These are phyloP conservation scores for Catocala sponsa DNA, from an alignment of 2,888 invertebrate species.

Conservation along the genomic window DNA sequence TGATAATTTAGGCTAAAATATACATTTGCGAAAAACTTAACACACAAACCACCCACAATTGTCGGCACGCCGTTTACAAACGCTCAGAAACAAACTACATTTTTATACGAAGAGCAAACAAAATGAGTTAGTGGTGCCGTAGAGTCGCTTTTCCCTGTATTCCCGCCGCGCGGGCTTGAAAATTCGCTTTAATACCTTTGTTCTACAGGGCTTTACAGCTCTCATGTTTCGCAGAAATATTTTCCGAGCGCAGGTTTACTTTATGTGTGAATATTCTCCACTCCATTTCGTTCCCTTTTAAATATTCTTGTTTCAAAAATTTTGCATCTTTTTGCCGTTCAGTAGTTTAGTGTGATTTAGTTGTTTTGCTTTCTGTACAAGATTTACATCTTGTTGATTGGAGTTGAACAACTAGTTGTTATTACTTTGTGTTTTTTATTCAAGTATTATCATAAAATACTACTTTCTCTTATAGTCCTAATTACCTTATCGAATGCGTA, in stretches of 20 bases:
- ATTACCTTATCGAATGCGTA: too few relatives aligned
- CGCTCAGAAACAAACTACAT: constrained; percentile 80
- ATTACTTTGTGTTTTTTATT: too few relatives aligned
- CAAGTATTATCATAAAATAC: too few relatives aligned
- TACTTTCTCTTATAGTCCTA: too few relatives aligned
- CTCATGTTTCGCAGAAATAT: constrained; percentile 77
- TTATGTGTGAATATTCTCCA: constrained; percentile 69
- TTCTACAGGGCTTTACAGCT: constrained; percentile 83
- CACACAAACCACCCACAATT: constrained; percentile 63
- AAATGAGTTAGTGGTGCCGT: constrained; percentile 82
- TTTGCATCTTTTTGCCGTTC: constrained; percentile 20
- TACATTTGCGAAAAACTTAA: constrained; percentile 64
- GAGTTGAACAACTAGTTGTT: too few relatives aligned
- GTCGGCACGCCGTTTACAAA: constrained; percentile 68
- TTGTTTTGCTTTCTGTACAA: not conserved
- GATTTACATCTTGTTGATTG: too few relatives aligned
- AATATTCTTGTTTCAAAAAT: constrained; percentile 45
- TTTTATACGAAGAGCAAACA: constrained; percentile 83
- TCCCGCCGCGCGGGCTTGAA: constrained; percentile 77
- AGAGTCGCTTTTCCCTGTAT: constrained; percentile 78
- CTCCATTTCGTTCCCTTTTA: constrained; percentile 57
- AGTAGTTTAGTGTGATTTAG: constrained; percentile 5
- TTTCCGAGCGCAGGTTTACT: constrained; percentile 71
- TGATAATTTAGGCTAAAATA: constrained; percentile 60
- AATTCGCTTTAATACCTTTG: constrained; percentile 86